Evolutionary conservation across 2,797 vertebrate genomes (phyloP).

Genomic region (Rhynchonycteris naso): DNA sequence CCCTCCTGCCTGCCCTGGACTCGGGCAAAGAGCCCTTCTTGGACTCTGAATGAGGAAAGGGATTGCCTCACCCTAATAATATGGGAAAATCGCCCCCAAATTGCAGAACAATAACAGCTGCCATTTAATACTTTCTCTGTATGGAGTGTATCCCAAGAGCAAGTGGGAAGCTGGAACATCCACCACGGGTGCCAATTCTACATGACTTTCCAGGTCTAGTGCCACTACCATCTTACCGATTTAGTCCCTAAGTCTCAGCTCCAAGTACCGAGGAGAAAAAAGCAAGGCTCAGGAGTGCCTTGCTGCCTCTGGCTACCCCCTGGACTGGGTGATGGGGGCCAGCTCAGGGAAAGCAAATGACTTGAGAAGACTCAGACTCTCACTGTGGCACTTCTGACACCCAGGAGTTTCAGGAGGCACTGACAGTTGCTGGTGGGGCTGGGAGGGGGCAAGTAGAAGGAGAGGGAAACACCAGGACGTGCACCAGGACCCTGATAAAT

Average conservation of each 20-base stretch:
- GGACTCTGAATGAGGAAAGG: neutral
- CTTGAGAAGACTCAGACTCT: conserved; percentile 26
- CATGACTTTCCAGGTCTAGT: neutral
- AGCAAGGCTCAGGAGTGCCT: neutral
- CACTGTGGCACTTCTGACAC: conserved; percentile 64
- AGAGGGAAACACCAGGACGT: conserved; percentile 87
- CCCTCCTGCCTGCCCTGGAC: neutral
- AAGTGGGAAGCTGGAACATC: neutral
- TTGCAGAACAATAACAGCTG: neutral
- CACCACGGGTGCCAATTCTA: neutral
- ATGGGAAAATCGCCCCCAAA: neutral
- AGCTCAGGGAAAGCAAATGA: neutral
- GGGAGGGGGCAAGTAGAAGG: conserved; percentile 65
- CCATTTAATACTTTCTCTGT: neutral
- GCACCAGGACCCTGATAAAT: too few species aligned
- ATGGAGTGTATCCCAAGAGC: neutral
- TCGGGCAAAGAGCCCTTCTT: neutral
- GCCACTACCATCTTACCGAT: neutral
- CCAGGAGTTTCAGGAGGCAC: conserved; percentile 78
- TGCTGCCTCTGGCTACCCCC: conserved; percentile 21
- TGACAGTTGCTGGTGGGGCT: conserved; percentile 77
- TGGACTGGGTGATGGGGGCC: neutral
- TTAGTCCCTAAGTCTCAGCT: neutral
- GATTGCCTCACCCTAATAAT: neutral
- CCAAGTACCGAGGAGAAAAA: neutral